Conservation (phyloP, 1,140 invertebrate genomes). For the Papilio xuthus region DNA sequence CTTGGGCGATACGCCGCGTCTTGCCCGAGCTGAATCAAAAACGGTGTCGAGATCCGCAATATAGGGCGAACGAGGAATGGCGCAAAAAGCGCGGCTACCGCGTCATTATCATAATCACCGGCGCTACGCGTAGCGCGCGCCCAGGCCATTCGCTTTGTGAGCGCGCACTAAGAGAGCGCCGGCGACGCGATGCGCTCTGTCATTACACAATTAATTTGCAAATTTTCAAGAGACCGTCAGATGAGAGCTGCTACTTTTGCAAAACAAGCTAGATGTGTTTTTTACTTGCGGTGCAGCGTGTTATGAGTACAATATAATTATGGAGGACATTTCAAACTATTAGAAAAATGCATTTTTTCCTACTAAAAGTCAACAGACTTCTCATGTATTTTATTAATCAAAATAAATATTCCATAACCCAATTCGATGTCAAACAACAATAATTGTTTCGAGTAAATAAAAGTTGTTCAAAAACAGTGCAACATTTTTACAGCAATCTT, state of each 20-base stretch:
- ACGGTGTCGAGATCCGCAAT: slow-evolving; percentile 71
- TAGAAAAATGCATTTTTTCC: no score
- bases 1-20: slow-evolving; percentile 46
- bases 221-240: slow-evolving; percentile 65
- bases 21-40: slow-evolving; percentile 59
- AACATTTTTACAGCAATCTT: neutral
- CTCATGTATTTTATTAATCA: neutral
- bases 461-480: neutral
- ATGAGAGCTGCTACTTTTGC: slow-evolving; percentile 42
- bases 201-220: slow-evolving; percentile 79
- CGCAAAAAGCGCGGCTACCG: slow-evolving; percentile 78
- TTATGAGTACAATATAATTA: neutral
- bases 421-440: neutral
- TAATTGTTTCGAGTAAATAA: neutral
- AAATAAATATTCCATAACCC: neutral
- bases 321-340: neutral
- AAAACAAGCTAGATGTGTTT: slow-evolving; percentile 10
- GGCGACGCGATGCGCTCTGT: slow-evolving; percentile 74
- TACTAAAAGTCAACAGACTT: neutral
- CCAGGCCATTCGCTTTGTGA: slow-evolving; percentile 78
- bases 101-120: slow-evolving; percentile 81
- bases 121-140: slow-evolving; percentile 72
- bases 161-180: slow-evolving; percentile 76
- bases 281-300: neutral
- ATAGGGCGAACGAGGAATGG: slow-evolving; percentile 63